A percentile compares a stretch with the other conserved stretches of the same genome.
Evolutionary conservation across 2,888 invertebrate species (phyloP).

Genomic region (Caenorhabditis afra): DNA sequence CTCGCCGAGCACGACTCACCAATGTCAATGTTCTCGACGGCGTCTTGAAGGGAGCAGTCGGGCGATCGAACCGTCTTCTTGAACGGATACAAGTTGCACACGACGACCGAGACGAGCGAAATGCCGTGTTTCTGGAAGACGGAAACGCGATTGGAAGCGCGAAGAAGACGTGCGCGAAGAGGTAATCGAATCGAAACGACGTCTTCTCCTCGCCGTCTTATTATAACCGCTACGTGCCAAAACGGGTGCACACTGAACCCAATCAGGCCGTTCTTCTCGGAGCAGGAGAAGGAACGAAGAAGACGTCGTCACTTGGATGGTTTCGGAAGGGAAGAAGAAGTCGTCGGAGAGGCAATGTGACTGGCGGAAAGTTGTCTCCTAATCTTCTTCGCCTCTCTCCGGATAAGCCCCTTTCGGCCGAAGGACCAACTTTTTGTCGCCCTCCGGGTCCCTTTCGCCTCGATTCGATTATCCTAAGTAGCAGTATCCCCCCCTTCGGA

Average conservation of each 20-base stretch:
- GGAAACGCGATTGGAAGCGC: conserved; percentile 16
- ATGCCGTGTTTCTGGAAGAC: conserved; percentile 67
- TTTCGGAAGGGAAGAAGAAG: conserved; percentile 7
- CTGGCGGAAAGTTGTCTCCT: conserved; percentile 30
- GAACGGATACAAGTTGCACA: conserved; percentile 94
- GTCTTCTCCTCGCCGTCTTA: conserved; percentile 2
- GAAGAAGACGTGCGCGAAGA: conserved; percentile 8
- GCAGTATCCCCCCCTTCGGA: background rate
- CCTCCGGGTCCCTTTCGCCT: conserved; percentile 9
- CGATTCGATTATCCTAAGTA: conserved; percentile 51
- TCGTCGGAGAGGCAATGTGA: conserved; percentile 10
- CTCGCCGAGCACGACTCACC: conserved; percentile 55
- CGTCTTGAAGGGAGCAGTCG: conserved; percentile 89
- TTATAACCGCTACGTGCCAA: conserved; percentile 13
- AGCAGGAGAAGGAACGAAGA: background rate
- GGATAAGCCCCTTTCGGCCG: conserved; percentile 42
- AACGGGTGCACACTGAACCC: conserved; percentile 20
- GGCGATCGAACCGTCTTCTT: conserved; percentile 85
- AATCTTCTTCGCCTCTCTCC: conserved; percentile 32
- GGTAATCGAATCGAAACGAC: conserved; percentile 52
- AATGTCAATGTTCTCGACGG: conserved; percentile 84
- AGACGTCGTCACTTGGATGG: conserved; percentile 4
- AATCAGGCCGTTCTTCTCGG: conserved; percentile 32
- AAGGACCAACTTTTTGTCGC: conserved; percentile 45
- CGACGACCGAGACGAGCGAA: conserved; percentile 85